Conservation (phyloP, 1,140 invertebrate species). For the Zaprionus ghesquierei region DNA sequence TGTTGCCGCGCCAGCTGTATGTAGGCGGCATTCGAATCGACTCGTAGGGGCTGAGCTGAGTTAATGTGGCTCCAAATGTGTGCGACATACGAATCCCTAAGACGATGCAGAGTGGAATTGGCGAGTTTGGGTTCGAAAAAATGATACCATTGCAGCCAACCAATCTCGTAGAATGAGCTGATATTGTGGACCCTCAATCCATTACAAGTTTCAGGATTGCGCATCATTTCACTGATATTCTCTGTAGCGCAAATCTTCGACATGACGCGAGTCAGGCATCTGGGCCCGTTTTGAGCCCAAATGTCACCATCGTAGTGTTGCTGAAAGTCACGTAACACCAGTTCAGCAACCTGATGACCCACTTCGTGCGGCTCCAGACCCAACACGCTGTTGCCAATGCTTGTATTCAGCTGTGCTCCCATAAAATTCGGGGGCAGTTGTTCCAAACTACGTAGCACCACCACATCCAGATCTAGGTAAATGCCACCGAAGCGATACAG, state of each 20-base stretch:
- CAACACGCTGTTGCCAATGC: constrained; percentile 86
- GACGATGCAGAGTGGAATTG: not conserved
- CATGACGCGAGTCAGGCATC: not conserved
- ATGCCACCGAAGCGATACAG: constrained; percentile 90
- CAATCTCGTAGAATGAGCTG: not conserved
- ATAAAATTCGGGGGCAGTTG: constrained; percentile 85
- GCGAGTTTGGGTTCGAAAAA: not conserved
- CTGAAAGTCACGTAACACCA: constrained; percentile 85
- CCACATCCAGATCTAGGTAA: constrained; percentile 90
- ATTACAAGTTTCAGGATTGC: not conserved
- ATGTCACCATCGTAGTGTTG: constrained; percentile 85
- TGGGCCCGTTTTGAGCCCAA: constrained; percentile 89
- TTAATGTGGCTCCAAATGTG: not conserved
- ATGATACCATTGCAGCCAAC: not conserved
- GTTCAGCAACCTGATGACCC: constrained; percentile 85
- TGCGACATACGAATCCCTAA: not conserved
- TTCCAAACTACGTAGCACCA: constrained; percentile 86
- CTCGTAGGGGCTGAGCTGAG: not conserved
- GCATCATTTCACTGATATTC: not conserved
- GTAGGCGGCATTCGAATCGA: constrained; percentile 61
- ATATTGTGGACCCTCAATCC: not conserved
- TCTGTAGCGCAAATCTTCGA: not conserved
- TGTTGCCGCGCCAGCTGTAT: not conserved
- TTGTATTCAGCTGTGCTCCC: constrained; percentile 82
- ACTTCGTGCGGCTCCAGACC: constrained; percentile 84